phyloP scores from a whole-genome alignment of 2,888 invertebrate genomes.

The Rhodophaea formosa region DNA sequence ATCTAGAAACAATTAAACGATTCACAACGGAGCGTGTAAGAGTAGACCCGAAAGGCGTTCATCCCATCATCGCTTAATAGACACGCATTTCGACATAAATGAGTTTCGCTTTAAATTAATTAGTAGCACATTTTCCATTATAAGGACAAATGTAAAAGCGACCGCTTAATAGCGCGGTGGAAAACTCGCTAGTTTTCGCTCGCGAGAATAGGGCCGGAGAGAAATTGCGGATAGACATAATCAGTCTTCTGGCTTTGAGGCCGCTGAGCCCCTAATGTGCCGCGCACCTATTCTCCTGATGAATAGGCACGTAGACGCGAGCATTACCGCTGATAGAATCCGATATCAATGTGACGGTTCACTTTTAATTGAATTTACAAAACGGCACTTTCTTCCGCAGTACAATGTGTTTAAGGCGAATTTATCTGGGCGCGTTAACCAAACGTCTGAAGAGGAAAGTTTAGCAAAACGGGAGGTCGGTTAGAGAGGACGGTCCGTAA shows the following conservation, averaged over 20 bases:
- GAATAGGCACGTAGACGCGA: constrained; percentile 69
- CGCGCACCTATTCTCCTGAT: constrained; percentile 72
- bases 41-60: constrained; percentile 64
- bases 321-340: constrained; percentile 53
- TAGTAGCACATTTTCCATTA: constrained; percentile 81
- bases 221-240: constrained; percentile 81
- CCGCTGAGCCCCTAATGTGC: constrained; percentile 75
- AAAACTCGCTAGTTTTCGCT: constrained; percentile 81
- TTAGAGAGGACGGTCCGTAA: constrained; percentile 69
- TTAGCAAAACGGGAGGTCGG: constrained; percentile 67
- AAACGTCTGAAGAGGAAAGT: constrained; percentile 58
- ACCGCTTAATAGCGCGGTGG: constrained; percentile 81
- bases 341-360: constrained; percentile 49
- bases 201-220: constrained; percentile 78
- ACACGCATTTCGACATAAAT: constrained; percentile 80
- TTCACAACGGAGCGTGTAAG: constrained; percentile 48
- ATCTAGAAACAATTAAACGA: constrained; percentile 63
- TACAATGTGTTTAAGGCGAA: constrained; percentile 24
- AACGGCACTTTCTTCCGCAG: constrained; percentile 25
- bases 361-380: constrained; percentile 36
- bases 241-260: constrained; percentile 82
- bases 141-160: constrained; percentile 81
- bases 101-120: constrained; percentile 81
- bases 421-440: constrained; percentile 37
- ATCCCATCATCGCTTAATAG: constrained; percentile 77